Evolutionary conservation across 37 sponge, comb jelly and placozoan genomes (phyloP), one percentile per base, ranked within the genome.

Genomic region (Haliclona indistincta): DNA sequence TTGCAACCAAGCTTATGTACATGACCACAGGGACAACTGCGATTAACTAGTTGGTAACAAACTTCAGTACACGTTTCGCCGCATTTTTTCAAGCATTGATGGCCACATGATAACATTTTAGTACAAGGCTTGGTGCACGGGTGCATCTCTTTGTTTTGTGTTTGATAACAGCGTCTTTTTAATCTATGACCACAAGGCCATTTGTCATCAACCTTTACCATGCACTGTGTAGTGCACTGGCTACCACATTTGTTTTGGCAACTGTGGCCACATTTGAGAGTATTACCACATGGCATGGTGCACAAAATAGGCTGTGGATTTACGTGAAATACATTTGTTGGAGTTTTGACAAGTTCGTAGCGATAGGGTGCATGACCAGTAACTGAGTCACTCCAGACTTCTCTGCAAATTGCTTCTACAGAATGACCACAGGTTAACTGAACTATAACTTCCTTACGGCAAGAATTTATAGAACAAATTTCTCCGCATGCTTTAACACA

Each of bases 131-230:
- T 64, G 33, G 26, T 40, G 56, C 82, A 81, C 11, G 49, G 75
- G 36, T 37, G 61, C 35, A 69, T 19, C 0, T 38, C 17, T 23
- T 52, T 55, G 19, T 29, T 43, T 6, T 29, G 23, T 39, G 36
- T 5, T 38, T 65, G 61, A 8, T n/a, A 26, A 30, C 86, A 86
- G 29, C 0, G 42, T 38, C 41, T 38, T 22, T 51, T 74, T 28
- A 61, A 20, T 42, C 37, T 56, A 76, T 94, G 94, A 2, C 87
- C 84, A 86, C 94, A 90, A 2, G 52, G 38, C 63, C 49, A 43
- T 38, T 20, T 51, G 23, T 80, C 63, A n/a, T 33, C 34, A 7
- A 89, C 60, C n/a, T 11, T 11, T 8, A 58, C 28, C 25, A 6
- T n/a, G n/a, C 60, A 58, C n/a, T 58, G 11, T 25, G 26, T 58